Conservation (phyloP, 2,888 invertebrate genomes). For the Dolomedes plantarius region DNA sequence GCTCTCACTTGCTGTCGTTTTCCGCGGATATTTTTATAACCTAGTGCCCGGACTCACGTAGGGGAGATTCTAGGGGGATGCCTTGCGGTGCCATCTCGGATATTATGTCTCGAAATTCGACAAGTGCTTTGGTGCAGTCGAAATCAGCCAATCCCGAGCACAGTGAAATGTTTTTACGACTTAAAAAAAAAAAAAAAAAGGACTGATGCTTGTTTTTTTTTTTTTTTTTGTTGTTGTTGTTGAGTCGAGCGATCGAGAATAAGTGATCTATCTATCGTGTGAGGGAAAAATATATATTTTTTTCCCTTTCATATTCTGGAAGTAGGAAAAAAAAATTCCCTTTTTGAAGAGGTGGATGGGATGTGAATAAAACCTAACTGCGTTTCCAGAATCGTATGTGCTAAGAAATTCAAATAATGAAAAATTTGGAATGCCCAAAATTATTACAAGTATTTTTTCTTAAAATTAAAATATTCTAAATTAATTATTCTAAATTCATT, state of each 20-base stretch:
- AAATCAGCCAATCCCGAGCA: not conserved
- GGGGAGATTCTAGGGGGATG: conserved; percentile 26
- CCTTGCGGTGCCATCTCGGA: conserved; percentile 38
- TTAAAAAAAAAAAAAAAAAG: not conserved
- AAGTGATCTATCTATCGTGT: not conserved
- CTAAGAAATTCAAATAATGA: too few species aligned
- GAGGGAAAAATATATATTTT: too few species aligned
- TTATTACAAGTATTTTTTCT: too few species aligned
- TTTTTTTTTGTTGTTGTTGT: too few species aligned
- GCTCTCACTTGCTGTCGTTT: not conserved
- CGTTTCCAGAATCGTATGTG: too few species aligned
- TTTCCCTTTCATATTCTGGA: too few species aligned
- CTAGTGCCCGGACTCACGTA: conserved; percentile 34
- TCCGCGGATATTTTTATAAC: conserved; percentile 31
- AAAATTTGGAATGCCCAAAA: too few species aligned
- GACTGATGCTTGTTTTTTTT: not conserved
- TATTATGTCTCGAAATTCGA: conserved; percentile 50
- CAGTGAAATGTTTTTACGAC: conserved; percentile 13
- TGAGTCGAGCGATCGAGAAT: not conserved
- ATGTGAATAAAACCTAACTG: too few species aligned
- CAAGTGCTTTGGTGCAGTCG: conserved; percentile 37
- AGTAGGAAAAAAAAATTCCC: too few species aligned
- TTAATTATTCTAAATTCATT: too few species aligned
- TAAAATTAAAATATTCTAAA: too few species aligned
- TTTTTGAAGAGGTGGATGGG: too few species aligned